These are phyloP conservation scores for Fistularia tabacaria DNA, from an alignment of 2,797 vertebrate species.

Conservation along the genomic window DNA sequence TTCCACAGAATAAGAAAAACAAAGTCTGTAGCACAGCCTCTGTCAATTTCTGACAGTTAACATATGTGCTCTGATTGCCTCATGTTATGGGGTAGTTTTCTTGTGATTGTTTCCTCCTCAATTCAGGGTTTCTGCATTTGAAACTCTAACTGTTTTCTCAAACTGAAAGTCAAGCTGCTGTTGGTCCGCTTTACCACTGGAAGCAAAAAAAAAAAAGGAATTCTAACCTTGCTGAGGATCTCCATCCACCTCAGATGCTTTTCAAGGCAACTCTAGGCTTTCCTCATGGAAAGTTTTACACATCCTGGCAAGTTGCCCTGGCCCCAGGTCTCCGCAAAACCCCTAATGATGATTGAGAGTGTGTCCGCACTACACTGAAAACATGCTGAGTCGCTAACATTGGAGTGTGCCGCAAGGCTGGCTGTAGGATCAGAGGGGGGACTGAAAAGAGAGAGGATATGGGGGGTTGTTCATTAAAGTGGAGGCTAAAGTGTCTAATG, in stretches of 20 bases:
- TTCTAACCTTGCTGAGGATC: slow-evolving; percentile 68
- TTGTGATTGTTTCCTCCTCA: slow-evolving; percentile 63
- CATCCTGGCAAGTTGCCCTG: slow-evolving; percentile 81
- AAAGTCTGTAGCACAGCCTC: slow-evolving; percentile 35
- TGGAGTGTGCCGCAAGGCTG: slow-evolving; percentile 68
- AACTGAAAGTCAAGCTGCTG: slow-evolving; percentile 59
- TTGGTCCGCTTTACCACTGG: slow-evolving; percentile 49
- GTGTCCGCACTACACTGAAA: slow-evolving; percentile 78
- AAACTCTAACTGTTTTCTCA: slow-evolving; percentile 48
- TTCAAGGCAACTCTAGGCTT: slow-evolving; percentile 79
- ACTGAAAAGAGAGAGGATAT: slow-evolving; percentile 42
- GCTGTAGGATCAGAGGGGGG: slow-evolving; percentile 48
- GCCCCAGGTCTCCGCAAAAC: slow-evolving; percentile 79
- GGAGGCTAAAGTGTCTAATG: slow-evolving; percentile 62
- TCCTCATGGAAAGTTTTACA: slow-evolving; percentile 94
- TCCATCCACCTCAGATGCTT: slow-evolving; percentile 44
- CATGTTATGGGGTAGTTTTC: slow-evolving; percentile 41
- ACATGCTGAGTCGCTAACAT: slow-evolving; percentile 81
- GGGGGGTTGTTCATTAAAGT: slow-evolving; percentile 53
- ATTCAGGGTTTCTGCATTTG: slow-evolving; percentile 46
- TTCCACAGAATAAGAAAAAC: slow-evolving; percentile 63
- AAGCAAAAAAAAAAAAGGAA: slow-evolving; percentile 46
- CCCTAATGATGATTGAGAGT: slow-evolving; percentile 86
- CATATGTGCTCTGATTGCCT: slow-evolving; percentile 66
- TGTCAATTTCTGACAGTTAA: slow-evolving; percentile 62